These are phyloP conservation scores for Arizona elegans DNA, from an alignment of 2,113 vertebrate genomes.

Conservation along the genomic window DNA sequence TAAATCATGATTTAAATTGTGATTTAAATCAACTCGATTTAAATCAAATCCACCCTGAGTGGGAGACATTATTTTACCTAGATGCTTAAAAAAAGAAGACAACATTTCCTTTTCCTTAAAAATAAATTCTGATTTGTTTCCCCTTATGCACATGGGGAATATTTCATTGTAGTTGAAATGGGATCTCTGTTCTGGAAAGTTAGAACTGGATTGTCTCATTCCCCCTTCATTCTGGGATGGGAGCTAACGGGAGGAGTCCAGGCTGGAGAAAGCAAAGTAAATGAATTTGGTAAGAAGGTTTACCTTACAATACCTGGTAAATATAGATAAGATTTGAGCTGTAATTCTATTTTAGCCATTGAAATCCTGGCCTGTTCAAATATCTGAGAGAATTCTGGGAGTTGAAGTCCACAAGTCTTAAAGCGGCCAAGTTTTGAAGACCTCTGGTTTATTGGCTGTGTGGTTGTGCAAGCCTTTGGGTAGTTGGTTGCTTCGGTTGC, in stretches of 20 bases:
- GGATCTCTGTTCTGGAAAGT: background rate
- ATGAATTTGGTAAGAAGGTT: background rate
- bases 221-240: background rate
- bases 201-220: background rate
- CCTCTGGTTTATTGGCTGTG: no score
- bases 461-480: no score
- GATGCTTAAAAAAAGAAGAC: background rate
- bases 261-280: background rate
- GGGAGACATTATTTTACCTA: background rate
- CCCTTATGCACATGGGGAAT: background rate
- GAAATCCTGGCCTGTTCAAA: background rate
- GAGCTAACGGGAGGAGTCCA: background rate
- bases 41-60: no score
- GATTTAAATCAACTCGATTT: no score
- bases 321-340: background rate
- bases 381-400: background rate
- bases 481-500: no score
- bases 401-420: no score
- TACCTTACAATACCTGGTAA: background rate
- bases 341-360: background rate
- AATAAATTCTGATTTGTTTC: background rate
- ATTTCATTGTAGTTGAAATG: background rate
- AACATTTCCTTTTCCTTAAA: background rate
- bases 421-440: no score
- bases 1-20: no score